Conservation (phyloP, 2,888 invertebrate genomes). For the Eilema caniola region DNA sequence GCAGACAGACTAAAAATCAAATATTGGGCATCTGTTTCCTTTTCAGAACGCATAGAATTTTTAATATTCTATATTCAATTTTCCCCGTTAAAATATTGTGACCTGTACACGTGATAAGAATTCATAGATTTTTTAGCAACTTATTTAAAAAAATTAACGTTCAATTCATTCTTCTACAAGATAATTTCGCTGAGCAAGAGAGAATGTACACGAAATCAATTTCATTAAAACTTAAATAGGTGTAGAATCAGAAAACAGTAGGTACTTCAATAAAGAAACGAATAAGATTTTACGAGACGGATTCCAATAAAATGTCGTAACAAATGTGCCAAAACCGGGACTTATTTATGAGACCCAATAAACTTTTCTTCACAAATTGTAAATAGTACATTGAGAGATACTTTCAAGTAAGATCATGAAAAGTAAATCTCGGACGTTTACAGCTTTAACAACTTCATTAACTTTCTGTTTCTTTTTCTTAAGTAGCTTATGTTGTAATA, state of each 20-base stretch:
- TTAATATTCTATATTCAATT: too few relatives aligned
- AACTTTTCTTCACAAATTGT: slow-evolving; percentile 33
- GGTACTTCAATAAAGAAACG: slow-evolving; percentile 13
- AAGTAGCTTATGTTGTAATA: too few relatives aligned
- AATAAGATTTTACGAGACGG: slow-evolving; percentile 33
- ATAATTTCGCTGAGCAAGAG: background rate
- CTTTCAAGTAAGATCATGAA: slow-evolving; percentile 24
- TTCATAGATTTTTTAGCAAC: too few relatives aligned
- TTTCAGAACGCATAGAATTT: too few relatives aligned
- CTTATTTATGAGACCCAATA: slow-evolving; percentile 34
- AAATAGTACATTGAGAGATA: slow-evolving; percentile 30
- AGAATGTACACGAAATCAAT: background rate
- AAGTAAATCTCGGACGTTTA: slow-evolving; percentile 20
- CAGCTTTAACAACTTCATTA: slow-evolving; percentile 14
- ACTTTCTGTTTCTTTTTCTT: slow-evolving; percentile 13
- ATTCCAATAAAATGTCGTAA: slow-evolving; percentile 26
- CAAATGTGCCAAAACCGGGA: slow-evolving; percentile 23
- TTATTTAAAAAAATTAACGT: too few relatives aligned
- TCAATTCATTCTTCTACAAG: too few relatives aligned
- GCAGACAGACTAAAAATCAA: too few relatives aligned
- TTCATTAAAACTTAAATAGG: slow-evolving; percentile 6
- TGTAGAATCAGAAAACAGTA: slow-evolving; percentile 10
- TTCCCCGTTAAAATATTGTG: background rate
- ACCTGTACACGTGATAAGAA: too few relatives aligned
- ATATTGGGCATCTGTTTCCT: too few relatives aligned